Evolutionary conservation across 2,113 vertebrate genomes (phyloP).

Genomic region (Catharus minimus): DNA sequence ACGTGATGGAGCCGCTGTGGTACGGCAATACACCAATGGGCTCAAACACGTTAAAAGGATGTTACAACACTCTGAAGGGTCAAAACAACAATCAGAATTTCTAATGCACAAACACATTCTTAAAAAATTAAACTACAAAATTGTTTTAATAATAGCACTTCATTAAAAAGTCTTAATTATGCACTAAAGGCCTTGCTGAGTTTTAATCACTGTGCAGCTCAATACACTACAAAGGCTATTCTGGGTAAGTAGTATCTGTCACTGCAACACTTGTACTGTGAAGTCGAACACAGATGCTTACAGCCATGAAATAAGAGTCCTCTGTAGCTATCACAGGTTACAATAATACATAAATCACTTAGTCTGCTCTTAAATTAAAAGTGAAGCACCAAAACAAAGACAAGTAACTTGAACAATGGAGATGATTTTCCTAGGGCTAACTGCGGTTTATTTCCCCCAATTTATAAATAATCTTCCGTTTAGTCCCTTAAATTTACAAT

Average conservation of each 20-base stretch:
- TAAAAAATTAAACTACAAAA: not conserved
- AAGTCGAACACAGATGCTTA: not conserved
- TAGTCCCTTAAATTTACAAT: not conserved
- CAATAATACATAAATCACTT: not conserved
- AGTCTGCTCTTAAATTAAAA: not conserved
- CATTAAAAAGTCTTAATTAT: not conserved
- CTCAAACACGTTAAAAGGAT: not conserved
- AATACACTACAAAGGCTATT: not conserved
- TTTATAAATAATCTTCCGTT: not conserved
- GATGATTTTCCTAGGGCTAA: not conserved
- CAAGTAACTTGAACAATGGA: not conserved
- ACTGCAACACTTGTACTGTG: not conserved
- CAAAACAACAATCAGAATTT: not conserved
- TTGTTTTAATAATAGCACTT: not conserved
- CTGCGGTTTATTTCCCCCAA: not conserved
- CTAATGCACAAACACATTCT: not conserved
- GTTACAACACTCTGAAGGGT: not conserved
- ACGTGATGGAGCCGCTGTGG: not conserved
- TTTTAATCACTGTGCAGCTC: not conserved
- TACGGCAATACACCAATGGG: accelerated
- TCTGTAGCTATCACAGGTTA: not conserved
- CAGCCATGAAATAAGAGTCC: not conserved
- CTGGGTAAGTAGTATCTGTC: not conserved
- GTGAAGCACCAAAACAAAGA: not conserved
- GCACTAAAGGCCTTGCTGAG: not conserved